Conservation (phyloP, 2,797 vertebrate genomes). For the Paramormyrops hopkinsi region DNA sequence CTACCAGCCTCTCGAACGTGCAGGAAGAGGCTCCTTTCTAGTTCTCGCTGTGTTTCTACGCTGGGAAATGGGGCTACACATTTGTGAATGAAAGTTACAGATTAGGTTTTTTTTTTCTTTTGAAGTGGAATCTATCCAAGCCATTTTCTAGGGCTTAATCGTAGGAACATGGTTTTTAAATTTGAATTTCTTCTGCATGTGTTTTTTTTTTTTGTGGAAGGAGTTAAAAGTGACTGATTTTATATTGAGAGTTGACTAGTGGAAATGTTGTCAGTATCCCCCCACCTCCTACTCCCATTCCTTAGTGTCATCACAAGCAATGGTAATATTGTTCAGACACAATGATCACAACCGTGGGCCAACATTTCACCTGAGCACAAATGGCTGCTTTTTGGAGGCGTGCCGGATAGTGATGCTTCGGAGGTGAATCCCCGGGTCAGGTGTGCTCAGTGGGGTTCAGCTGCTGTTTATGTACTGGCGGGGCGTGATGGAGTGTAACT, state of each 20-base stretch:
- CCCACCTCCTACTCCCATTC: not conserved
- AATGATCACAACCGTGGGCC: not conserved
- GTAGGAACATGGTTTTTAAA: not conserved
- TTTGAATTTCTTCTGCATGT: not conserved
- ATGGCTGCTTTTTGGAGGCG: not conserved
- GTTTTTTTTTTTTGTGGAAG: not conserved
- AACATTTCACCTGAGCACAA: not conserved
- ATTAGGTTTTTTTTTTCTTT: not conserved
- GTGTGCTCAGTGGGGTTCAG: not conserved
- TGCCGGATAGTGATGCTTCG: not conserved
- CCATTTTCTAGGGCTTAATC: not conserved
- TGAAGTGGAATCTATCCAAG: not conserved
- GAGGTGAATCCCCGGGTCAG: not conserved
- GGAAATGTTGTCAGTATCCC: not conserved
- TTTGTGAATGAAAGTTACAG: conserved; percentile 3
- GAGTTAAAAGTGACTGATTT: not conserved
- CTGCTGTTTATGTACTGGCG: not conserved
- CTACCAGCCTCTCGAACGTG: not conserved
- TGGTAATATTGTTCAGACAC: not conserved
- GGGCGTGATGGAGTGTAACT: not conserved
- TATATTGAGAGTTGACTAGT: not conserved
- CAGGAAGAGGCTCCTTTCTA: not conserved
- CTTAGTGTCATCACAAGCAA: not conserved
- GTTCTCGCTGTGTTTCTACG: not conserved
- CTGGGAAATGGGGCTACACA: not conserved